Conservation (phyloP, 2,113 vertebrate species). For the Lophius piscatorius region DNA sequence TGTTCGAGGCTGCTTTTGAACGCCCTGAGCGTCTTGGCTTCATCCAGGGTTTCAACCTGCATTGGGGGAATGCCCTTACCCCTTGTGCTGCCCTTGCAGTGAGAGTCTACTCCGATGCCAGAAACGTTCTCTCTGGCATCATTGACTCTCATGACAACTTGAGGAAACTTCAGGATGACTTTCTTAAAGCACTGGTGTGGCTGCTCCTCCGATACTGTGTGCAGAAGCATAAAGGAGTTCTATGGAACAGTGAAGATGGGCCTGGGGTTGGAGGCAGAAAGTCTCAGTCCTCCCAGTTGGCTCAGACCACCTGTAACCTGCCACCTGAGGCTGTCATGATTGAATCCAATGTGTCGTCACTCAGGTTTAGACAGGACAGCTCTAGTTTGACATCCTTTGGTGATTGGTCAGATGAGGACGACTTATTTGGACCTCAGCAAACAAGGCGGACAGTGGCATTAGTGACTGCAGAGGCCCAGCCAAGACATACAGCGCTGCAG, state of each 20-base stretch:
- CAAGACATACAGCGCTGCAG: constrained; percentile 57
- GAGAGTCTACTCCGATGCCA: constrained; percentile 91
- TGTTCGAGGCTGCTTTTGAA: constrained; percentile 92
- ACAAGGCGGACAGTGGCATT: constrained; percentile 79
- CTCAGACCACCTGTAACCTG: constrained; percentile 63
- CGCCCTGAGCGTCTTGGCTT: constrained; percentile 79
- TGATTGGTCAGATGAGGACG: constrained; percentile 92
- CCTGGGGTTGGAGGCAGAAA: constrained; percentile 69
- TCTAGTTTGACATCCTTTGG: constrained; percentile 84
- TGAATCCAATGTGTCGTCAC: constrained; percentile 66
- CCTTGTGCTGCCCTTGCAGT: constrained; percentile 89
- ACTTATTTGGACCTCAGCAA: constrained; percentile 87
- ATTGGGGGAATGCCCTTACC: constrained; percentile 91
- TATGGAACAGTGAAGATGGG: constrained; percentile 63
- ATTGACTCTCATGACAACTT: constrained; percentile 94
- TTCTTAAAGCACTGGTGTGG: constrained; percentile 92
- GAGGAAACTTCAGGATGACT: constrained; percentile 91
- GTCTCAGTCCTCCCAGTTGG: constrained; percentile 75
- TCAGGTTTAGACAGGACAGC: constrained; percentile 77
- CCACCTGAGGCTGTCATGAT: constrained; percentile 56
- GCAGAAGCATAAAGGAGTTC: constrained; percentile 66
- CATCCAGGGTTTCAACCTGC: constrained; percentile 85
- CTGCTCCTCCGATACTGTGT: constrained; percentile 87
- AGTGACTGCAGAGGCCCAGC: constrained; percentile 76
- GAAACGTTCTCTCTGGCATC: constrained; percentile 91